Conservation (phyloP, 1,140 invertebrate species). For the Steinernema khuongi region DNA sequence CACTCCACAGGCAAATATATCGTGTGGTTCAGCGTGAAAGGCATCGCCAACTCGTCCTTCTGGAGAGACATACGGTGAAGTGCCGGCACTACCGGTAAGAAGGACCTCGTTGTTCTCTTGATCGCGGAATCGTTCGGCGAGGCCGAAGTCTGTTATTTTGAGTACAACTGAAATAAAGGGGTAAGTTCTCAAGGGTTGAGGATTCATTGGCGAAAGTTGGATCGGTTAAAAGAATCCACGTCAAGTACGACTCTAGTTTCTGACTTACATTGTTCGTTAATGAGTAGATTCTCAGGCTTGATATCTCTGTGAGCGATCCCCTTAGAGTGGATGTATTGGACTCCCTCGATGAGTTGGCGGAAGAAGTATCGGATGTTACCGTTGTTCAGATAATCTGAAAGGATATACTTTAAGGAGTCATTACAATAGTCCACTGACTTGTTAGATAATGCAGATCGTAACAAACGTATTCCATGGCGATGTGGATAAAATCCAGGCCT, state of each 20-base stretch:
- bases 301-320: conserved; percentile 57
- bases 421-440: neutral
- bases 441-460: neutral
- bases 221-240: too few species aligned
- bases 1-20: conserved; percentile 90
- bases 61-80: conserved; percentile 85
- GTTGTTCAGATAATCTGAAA: neutral
- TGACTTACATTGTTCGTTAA: conserved; percentile 70
- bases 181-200: neutral
- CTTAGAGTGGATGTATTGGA: conserved; percentile 58
- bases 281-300: conserved; percentile 72
- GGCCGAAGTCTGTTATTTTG: conserved; percentile 91
- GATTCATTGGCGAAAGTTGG: too few species aligned
- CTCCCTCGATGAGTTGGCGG: conserved; percentile 69
- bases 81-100: conserved; percentile 81
- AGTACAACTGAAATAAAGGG: conserved; percentile 67
- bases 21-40: conserved; percentile 83
- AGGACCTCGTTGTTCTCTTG: conserved; percentile 68
- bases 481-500: neutral
- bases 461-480: conserved; percentile 8
- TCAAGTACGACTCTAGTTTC: conserved; percentile 22
- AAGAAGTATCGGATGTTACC: conserved; percentile 62
- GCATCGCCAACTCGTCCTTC: conserved; percentile 71
- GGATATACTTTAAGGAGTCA: neutral
- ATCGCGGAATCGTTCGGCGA: conserved; percentile 73